These are phyloP conservation scores for Pluvianellus socialis DNA, from an alignment of 2,113 vertebrate genomes.

Conservation along the genomic window DNA sequence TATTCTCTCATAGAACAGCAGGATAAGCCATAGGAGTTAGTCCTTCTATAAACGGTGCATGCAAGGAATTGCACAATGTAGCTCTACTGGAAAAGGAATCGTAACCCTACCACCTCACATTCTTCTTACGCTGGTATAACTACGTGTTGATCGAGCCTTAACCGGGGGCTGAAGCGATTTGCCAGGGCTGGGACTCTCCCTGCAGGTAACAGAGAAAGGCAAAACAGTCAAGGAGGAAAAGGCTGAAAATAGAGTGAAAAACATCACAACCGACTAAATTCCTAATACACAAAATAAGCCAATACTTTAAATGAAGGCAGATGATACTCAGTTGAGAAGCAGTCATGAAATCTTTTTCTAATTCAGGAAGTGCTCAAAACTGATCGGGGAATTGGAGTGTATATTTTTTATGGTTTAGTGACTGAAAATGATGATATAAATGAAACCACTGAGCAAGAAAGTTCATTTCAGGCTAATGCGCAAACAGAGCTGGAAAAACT, in stretches of 20 bases:
- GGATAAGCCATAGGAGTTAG: not conserved
- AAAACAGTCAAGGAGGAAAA: not conserved
- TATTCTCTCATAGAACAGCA: not conserved
- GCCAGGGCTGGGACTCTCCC: not conserved
- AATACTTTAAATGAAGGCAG: not conserved
- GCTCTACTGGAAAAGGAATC: not conserved
- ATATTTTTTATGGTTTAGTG: slow-evolving; percentile 43
- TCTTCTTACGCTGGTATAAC: not conserved
- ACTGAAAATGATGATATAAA: slow-evolving; percentile 37
- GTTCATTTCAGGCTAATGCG: slow-evolving; percentile 46
- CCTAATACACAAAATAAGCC: not conserved
- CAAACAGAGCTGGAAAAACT: slow-evolving; percentile 15
- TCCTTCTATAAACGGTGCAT: not conserved
- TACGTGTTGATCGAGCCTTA: not conserved
- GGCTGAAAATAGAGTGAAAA: not conserved
- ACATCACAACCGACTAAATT: not conserved
- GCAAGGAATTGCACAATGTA: fast-evolving
- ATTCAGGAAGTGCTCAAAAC: not conserved
- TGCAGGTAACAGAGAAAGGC: not conserved
- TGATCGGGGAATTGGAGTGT: not conserved
- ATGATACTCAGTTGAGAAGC: not conserved
- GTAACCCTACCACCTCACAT: not conserved
- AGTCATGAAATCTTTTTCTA: not conserved
- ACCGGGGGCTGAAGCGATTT: not conserved
- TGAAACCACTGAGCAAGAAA: slow-evolving; percentile 51